phyloP scores from a whole-genome alignment of 2,113 vertebrate genomes.

The Paradoxurus hermaphroditus region DNA sequence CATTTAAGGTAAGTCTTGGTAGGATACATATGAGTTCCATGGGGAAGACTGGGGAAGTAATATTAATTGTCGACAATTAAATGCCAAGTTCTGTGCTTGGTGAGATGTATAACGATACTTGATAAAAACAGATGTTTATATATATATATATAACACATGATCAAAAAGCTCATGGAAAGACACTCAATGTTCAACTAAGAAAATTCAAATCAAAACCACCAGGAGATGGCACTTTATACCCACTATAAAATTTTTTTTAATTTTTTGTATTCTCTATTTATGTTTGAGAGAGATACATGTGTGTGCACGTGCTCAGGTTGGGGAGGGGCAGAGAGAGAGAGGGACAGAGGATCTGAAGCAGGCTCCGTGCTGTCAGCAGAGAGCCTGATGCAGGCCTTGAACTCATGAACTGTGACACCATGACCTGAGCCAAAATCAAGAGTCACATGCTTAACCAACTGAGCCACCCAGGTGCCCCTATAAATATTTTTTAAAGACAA shows the following conservation, averaged over 20 bases:
- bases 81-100: not conserved
- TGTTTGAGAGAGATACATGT: too few species aligned
- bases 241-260: not conserved
- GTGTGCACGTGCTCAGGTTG: too few species aligned
- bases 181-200: not conserved
- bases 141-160: not conserved
- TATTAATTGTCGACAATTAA: not conserved
- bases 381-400: too few species aligned
- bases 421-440: too few species aligned
- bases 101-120: not conserved
- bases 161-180: not conserved
- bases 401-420: too few species aligned
- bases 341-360: too few species aligned
- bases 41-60: not conserved
- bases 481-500: not conserved
- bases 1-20: not conserved
- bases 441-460: too few species aligned
- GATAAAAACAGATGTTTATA: not conserved
- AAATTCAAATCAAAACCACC: not conserved
- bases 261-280: too few species aligned
- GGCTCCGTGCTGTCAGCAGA: too few species aligned
- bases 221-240: not conserved
- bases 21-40: not conserved
- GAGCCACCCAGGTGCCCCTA: not conserved
- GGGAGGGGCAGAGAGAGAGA: too few species aligned